Percentiles rank a stretch among this genome's conserved stretches.
Evolutionary conservation across 2,888 invertebrate genomes (phyloP).

Genomic region (Microplitis manilae): DNA sequence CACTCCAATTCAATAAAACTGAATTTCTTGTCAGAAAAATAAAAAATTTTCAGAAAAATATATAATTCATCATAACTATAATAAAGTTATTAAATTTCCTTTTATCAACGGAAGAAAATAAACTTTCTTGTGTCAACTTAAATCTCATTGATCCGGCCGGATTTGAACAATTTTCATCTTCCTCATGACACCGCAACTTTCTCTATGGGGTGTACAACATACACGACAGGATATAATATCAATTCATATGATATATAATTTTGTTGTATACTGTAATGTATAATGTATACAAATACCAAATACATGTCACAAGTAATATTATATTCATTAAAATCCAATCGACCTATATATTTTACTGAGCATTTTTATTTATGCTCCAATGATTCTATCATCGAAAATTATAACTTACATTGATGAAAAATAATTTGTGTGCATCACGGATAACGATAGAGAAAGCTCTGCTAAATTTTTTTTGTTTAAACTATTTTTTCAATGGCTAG

Average conservation of each 20-base stretch:
- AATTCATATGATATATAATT: background rate
- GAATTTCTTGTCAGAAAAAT: background rate
- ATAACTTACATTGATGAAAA: conserved; percentile 47
- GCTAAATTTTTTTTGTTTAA: conserved; percentile 25
- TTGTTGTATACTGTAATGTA: background rate
- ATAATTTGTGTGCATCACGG: conserved; percentile 32
- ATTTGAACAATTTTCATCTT: conserved; percentile 50
- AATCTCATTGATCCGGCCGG: conserved; percentile 44
- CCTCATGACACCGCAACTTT: conserved; percentile 27
- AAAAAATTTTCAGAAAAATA: too few relatives aligned
- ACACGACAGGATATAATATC: conserved; percentile 4
- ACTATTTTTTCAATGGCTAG: background rate
- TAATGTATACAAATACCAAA: too few relatives aligned
- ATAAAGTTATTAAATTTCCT: background rate
- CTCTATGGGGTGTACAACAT: conserved; percentile 11
- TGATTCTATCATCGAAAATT: conserved; percentile 30
- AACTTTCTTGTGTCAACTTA: conserved; percentile 43
- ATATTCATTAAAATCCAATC: conserved; percentile 42
- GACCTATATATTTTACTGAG: conserved; percentile 44
- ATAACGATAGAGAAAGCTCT: conserved; percentile 37
- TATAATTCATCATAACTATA: background rate
- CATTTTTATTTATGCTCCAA: conserved; percentile 36
- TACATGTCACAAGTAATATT: background rate
- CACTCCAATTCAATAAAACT: background rate
- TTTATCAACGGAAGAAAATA: conserved; percentile 35